Conservation (phyloP, 2,888 invertebrate species). For the Torymus tubicola region DNA sequence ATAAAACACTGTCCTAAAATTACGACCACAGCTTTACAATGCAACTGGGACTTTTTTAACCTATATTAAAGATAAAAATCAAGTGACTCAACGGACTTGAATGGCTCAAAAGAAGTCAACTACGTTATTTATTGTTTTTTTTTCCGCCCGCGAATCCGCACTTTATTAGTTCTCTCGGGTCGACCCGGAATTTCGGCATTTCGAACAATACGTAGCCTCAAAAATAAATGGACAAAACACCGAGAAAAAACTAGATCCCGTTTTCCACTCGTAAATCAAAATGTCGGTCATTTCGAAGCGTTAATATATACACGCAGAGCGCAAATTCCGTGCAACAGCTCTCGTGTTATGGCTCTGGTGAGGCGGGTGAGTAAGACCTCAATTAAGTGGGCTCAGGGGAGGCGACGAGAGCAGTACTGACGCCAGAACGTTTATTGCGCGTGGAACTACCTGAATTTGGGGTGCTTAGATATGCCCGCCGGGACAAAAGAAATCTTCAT, state of each 20-base stretch:
- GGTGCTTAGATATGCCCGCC: conserved; percentile 12
- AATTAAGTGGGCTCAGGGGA: conserved; percentile 16
- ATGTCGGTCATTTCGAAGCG: background rate
- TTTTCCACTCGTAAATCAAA: background rate
- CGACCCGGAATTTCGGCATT: too few relatives aligned
- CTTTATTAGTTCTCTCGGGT: too few relatives aligned
- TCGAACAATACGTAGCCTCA: too few relatives aligned
- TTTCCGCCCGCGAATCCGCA: too few relatives aligned
- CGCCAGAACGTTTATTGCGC: conserved; percentile 1
- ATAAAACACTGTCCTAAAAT: too few relatives aligned
- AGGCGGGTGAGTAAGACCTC: conserved; percentile 1
- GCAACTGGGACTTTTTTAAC: too few relatives aligned
- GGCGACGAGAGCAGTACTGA: background rate
- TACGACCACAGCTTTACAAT: too few relatives aligned
- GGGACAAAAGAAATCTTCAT: background rate
- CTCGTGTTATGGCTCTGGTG: conserved; percentile 5
- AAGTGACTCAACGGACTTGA: too few relatives aligned
- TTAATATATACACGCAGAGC: background rate
- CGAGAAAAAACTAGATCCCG: background rate
- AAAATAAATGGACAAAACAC: too few relatives aligned
- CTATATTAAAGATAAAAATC: too few relatives aligned
- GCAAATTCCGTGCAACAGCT: background rate
- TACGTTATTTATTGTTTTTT: too few relatives aligned
- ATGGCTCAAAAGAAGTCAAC: background rate
- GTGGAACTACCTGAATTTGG: conserved; percentile 15